These are phyloP conservation scores for Orius insidiosus DNA, from an alignment of 1,140 invertebrate genomes.

Conservation along the genomic window DNA sequence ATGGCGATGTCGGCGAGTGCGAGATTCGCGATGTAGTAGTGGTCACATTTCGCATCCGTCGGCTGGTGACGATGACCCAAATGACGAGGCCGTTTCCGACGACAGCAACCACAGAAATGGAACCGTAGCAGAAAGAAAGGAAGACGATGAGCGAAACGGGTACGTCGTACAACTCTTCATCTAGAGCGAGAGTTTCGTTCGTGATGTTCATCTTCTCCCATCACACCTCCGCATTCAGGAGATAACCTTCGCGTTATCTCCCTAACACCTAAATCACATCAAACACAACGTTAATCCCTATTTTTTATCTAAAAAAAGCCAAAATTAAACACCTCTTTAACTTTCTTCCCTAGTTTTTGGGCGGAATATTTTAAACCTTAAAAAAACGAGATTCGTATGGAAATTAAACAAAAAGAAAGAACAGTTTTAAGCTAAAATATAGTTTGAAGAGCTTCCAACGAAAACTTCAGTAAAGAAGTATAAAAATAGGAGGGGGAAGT, in stretches of 20 bases:
- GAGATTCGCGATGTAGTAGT: conserved; percentile 35
- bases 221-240: background rate
- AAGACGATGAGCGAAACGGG: conserved; percentile 31
- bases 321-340: no score
- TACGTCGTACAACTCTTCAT: conserved; percentile 27
- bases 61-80: conserved; percentile 29
- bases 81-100: conserved; percentile 37
- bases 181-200: no score
- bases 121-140: conserved; percentile 35
- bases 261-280: background rate
- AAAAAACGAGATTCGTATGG: no score
- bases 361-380: no score
- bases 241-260: no score
- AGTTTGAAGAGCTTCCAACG: no score
- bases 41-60: conserved; percentile 32
- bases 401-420: no score
- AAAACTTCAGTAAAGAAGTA: no score
- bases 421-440: no score
- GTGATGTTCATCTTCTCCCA: background rate
- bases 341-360: no score
- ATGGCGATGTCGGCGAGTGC: conserved; percentile 31
- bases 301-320: background rate
- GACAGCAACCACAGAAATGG: conserved; percentile 34
- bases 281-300: background rate
- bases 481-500: no score